Conservation (phyloP, 1,140 invertebrate species). For the Dendroctonus valens region DNA sequence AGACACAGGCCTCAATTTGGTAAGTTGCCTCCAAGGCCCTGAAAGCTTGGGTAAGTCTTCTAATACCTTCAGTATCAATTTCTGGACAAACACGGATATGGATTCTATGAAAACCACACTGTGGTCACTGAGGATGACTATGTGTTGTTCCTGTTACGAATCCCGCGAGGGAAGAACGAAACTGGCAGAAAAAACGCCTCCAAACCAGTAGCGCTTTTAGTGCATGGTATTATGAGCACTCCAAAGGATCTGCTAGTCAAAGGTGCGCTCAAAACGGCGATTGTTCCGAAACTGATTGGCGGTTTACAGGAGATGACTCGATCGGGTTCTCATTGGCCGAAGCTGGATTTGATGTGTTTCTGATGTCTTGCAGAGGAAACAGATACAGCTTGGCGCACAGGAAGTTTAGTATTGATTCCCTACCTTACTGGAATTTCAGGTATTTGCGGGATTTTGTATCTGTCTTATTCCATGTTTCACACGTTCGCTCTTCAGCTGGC, state of each 20-base stretch:
- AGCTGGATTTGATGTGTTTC: slow-evolving; percentile 55
- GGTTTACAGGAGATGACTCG: slow-evolving; percentile 31
- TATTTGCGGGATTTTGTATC: background rate
- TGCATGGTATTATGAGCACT: too few species aligned
- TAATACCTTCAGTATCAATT: slow-evolving; percentile 43
- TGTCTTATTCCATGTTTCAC: background rate
- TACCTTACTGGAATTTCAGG: slow-evolving; percentile 47
- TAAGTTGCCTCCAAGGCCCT: background rate
- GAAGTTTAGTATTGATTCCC: slow-evolving; percentile 50
- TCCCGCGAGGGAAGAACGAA: slow-evolving; percentile 52
- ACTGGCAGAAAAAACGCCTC: slow-evolving; percentile 1
- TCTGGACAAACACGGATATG: slow-evolving; percentile 59
- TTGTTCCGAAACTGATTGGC: background rate
- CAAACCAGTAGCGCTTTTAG: too few species aligned
- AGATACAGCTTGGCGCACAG: slow-evolving; percentile 62
- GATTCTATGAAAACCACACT: slow-evolving; percentile 59
- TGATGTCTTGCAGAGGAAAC: slow-evolving; percentile 70
- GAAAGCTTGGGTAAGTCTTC: background rate
- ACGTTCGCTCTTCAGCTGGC: slow-evolving; percentile 35
- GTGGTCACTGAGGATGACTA: slow-evolving; percentile 70
- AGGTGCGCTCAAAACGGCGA: too few species aligned
- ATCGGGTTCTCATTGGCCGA: slow-evolving; percentile 43
- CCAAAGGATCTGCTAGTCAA: too few species aligned
- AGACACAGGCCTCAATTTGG: slow-evolving; percentile 8
- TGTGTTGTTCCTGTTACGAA: slow-evolving; percentile 66